phyloP scores from a whole-genome alignment of 2,113 vertebrate species.

The Heterochromis multidens region DNA sequence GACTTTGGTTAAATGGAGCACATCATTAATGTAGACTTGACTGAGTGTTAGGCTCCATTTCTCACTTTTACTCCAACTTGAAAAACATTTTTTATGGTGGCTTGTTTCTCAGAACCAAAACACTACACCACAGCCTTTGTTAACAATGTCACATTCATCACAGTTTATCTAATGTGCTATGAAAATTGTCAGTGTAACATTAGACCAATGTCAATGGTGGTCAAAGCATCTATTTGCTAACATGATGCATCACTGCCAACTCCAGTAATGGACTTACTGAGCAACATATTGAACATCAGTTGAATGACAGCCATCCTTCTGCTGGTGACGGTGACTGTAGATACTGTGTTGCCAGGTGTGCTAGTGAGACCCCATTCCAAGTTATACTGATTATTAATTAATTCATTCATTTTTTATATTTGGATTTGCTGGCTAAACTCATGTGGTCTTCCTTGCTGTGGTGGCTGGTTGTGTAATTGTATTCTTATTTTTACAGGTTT shows the following conservation, averaged over 20 bases:
- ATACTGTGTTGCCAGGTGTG: too few species aligned
- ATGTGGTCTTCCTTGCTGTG: not conserved
- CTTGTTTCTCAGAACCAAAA: not conserved
- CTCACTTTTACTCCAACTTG: not conserved
- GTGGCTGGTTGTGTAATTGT: not conserved
- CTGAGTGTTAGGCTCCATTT: not conserved
- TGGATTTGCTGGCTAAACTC: not conserved
- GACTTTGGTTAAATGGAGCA: not conserved
- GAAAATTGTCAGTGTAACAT: constrained; percentile 14
- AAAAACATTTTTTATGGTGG: not conserved
- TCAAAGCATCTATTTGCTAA: not conserved
- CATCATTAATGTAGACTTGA: not conserved
- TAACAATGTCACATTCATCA: constrained; percentile 7
- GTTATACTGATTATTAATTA: not conserved
- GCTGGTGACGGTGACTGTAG: too few species aligned
- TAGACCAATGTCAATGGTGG: not conserved
- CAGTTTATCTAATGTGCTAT: constrained; percentile 19
- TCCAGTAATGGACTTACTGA: not conserved
- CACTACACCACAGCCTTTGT: not conserved
- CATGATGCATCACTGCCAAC: not conserved
- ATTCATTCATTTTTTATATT: not conserved
- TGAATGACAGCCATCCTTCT: not conserved
- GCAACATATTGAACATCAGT: not conserved
- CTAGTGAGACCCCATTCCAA: too few species aligned
- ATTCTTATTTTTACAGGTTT: not conserved